Evolutionary conservation across 2,113 vertebrate genomes (phyloP).

Genomic region (Hymenochirus boettgeri): DNA sequence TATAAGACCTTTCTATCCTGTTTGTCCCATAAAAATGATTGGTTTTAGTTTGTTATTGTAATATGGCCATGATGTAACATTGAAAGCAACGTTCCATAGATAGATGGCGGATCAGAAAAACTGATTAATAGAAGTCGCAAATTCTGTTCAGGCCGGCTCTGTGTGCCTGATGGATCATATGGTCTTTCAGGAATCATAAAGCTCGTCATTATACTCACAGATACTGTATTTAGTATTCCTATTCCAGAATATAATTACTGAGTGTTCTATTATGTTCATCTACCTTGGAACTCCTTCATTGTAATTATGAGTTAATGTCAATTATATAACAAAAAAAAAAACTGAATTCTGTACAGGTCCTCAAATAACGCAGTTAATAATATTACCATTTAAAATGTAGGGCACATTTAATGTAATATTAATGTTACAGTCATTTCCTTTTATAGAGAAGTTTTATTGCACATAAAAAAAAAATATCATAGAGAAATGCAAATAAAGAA

Average conservation of each 20-base stretch:
- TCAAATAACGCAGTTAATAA: too few species aligned
- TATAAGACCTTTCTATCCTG: slow-evolving; percentile 58
- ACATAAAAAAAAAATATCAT: too few species aligned
- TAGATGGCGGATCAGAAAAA: slow-evolving; percentile 42
- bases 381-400: too few species aligned
- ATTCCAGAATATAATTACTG: slow-evolving; percentile 1
- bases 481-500: too few species aligned
- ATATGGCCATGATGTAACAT: slow-evolving; percentile 51
- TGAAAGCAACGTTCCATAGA: slow-evolving; percentile 45
- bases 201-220: slow-evolving; percentile 6
- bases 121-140: slow-evolving; percentile 31
- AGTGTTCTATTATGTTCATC: background rate
- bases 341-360: too few species aligned
- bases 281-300: background rate
- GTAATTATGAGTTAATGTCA: slow-evolving; percentile 4
- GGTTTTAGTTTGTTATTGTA: slow-evolving; percentile 57
- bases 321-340: background rate
- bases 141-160: background rate
- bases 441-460: too few species aligned
- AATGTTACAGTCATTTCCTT: too few species aligned
- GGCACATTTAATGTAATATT: too few species aligned
- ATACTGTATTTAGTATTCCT: slow-evolving; percentile 17
- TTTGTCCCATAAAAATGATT: slow-evolving; percentile 61
- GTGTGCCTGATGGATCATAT: slow-evolving; percentile 10
- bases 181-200: slow-evolving; percentile 25